Conservation (phyloP, 2,113 vertebrate genomes). For the Mus musculus region GRCm39 chr15:10309501-10310000, state of each 20-base stretch:
- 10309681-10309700: conserved; percentile 2
- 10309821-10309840: background rate
- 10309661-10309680: background rate
- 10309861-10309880: background rate
- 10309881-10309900: too few species aligned
- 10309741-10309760: background rate
- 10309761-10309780: background rate
- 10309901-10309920: background rate
- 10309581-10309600: background rate
- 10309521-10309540: background rate
- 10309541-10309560: background rate
- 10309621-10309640: background rate
- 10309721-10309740: background rate
- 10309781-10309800: accelerated
- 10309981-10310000: background rate
- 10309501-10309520: background rate
- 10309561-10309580: background rate
- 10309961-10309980: too few species aligned
- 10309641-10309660: background rate
- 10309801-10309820: background rate
- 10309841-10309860: background rate
- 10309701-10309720: background rate
- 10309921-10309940: too few species aligned
- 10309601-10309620: background rate
- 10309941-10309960: too few species aligned